A percentile compares a stretch with the other conserved stretches of the same genome.
phyloP scores from a whole-genome alignment of 92 coral and sea anemone species.

The Meandrina meandrites region DNA sequence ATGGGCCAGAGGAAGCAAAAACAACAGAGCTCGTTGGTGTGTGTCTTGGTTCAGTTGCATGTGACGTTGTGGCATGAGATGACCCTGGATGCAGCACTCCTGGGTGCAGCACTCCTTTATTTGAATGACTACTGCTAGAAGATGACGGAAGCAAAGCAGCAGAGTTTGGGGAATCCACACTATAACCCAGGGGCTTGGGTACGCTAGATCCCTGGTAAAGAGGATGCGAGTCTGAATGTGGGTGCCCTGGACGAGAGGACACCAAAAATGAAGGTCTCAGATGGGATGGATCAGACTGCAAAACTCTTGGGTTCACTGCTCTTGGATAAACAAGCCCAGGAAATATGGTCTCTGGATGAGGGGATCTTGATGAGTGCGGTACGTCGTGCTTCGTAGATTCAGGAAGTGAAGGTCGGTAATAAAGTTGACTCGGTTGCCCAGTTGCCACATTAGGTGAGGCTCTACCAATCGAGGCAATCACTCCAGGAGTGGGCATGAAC shows the following conservation, averaged over 20 bases:
- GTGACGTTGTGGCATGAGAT: not conserved
- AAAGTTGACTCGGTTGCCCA: conserved; percentile 9
- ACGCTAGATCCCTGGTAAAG: conserved; percentile 10
- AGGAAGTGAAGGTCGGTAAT: conserved; percentile 15
- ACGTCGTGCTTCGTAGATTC: conserved; percentile 17
- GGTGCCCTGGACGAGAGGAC: conserved; percentile 7
- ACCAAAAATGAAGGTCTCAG: conserved; percentile 7
- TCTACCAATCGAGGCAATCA: conserved; percentile 44
- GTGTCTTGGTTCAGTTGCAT: conserved; percentile 2
- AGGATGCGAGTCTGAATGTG: conserved; percentile 15
- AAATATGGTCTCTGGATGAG: conserved; percentile 19
- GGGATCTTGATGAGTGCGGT: conserved; percentile 19
- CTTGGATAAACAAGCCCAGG: conserved; percentile 25
- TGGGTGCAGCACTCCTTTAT: not conserved
- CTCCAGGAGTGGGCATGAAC: conserved; percentile 51
- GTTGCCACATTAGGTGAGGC: conserved; percentile 30
- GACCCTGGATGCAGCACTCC: not conserved
- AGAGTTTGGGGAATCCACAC: not conserved
- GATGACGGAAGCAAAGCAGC: conserved; percentile 3
- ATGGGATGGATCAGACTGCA: not conserved
- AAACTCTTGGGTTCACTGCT: conserved; percentile 22
- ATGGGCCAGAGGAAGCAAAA: conserved; percentile 18
- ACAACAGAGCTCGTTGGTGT: conserved; percentile 18
- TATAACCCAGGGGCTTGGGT: not conserved
- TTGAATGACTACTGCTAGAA: not conserved